Evolutionary conservation across 1,140 invertebrate species (phyloP), one percentile per base, ranked within the genome.

Genomic region (Colletes latitarsis): DNA sequence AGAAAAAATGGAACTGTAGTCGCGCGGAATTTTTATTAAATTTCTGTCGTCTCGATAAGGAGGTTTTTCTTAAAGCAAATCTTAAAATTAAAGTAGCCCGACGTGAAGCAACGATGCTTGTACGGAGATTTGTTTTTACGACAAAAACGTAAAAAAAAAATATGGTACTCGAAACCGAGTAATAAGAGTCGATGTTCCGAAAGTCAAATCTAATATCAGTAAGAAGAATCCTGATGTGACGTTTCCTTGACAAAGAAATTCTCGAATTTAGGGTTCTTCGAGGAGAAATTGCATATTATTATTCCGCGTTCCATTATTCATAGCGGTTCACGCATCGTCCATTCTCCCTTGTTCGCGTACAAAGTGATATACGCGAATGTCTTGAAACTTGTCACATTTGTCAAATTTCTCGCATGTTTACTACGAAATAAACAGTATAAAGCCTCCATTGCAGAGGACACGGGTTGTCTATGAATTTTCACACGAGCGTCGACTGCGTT

Each of bases 1-100:
- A 12, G 49, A 49, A 49, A 49, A 46, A 57, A n/a, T 14, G 8
- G 19, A 14, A 9, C 8, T 39, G 17, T 15, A 41, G 5, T 70
- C n/a, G 15, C n/a, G 1, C 10, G 67, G 57, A 62, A 77, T 77
- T 77, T 77, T 77, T 77, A 77, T 77, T 60, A 77, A 70, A 62
- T 70, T 21, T 3, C 8, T 3, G 15, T 39, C 17, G 58, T 10
- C 21, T 10, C 14, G 21, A 6, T 19, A 10, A 8, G 9, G 5
- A 6, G 9, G 5, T 19, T 60, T 17, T 57, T 17, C 57, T 3
- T 0, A 6, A 15, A 4, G n/a, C 9, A 14, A 19, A 43, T 60
- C 5, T 52, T 21, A 19, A 21, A n/a, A 30, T n/a, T 17, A 4
- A 8, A 21, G 57, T 6, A 21, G 12, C n/a, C 8, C 43, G 21